Conservation (phyloP, 2,888 invertebrate genomes). For the Craniophora ligustri region DNA sequence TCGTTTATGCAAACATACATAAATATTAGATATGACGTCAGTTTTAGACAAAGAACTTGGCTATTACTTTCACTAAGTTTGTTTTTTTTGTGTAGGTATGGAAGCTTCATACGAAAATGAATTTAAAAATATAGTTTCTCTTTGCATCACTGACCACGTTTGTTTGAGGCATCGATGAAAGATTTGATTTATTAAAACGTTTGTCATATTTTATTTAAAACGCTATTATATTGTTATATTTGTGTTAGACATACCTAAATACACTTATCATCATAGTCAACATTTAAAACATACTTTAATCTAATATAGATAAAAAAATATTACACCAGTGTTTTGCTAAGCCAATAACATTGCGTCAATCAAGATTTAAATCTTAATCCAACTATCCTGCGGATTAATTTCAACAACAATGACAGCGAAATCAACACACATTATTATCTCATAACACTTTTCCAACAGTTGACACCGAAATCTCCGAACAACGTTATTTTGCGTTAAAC, state of each 20-base stretch:
- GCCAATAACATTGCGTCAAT: background rate
- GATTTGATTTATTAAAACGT: too few relatives aligned
- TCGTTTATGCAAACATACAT: slow-evolving; percentile 39
- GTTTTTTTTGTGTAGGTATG: background rate
- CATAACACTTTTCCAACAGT: slow-evolving; percentile 28
- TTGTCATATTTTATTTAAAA: too few relatives aligned
- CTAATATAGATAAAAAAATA: background rate
- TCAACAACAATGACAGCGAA: slow-evolving; percentile 16
- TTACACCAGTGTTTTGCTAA: background rate
- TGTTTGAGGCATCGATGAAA: too few relatives aligned
- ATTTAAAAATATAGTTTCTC: background rate
- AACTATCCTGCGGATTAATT: slow-evolving; percentile 7
- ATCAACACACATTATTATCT: slow-evolving; percentile 16
- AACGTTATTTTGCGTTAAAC: slow-evolving; percentile 51
- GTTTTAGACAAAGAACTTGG: slow-evolving; percentile 1
- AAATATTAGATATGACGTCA: slow-evolving; percentile 38
- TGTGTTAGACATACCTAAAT: too few relatives aligned
- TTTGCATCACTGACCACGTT: too few relatives aligned
- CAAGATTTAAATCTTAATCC: slow-evolving; percentile 11
- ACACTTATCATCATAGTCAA: too few relatives aligned
- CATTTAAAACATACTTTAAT: too few relatives aligned
- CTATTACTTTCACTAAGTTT: slow-evolving; percentile 16
- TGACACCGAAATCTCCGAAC: slow-evolving; percentile 36
- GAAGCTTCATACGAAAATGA: background rate
- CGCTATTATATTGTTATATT: too few relatives aligned